phyloP scores from a whole-genome alignment of 2,797 vertebrate genomes.

The Scyliorhinus canicula region DNA sequence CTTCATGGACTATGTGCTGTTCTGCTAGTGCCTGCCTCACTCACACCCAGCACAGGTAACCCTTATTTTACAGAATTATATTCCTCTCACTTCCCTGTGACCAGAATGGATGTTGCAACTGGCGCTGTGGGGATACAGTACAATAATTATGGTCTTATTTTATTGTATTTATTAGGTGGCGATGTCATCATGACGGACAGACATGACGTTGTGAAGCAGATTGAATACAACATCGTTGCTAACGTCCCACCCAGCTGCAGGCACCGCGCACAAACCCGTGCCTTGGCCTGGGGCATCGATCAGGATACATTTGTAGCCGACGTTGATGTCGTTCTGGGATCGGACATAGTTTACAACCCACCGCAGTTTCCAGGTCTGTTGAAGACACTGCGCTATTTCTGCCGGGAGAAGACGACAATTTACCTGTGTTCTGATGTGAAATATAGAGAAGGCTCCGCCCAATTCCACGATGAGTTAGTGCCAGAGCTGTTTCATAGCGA shows the following conservation, averaged over 20 bases:
- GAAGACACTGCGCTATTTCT: not conserved
- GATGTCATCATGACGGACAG: constrained; percentile 23
- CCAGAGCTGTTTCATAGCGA: not conserved
- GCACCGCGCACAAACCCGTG: not conserved
- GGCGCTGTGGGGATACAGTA: not conserved
- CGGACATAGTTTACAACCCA: not conserved
- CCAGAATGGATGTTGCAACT: not conserved
- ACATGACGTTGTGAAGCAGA: not conserved
- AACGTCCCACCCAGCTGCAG: not conserved
- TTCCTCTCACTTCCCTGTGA: not conserved
- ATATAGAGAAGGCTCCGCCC: not conserved
- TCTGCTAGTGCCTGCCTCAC: not conserved
- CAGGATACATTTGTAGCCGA: not conserved
- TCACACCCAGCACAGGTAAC: not conserved
- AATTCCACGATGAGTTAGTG: not conserved
- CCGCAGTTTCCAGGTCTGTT: not conserved
- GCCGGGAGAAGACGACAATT: not conserved
- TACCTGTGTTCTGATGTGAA: constrained; percentile 17
- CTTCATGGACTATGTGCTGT: not conserved
- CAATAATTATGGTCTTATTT: not conserved
- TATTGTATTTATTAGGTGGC: not conserved
- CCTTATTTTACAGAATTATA: not conserved
- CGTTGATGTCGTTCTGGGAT: constrained; percentile 8
- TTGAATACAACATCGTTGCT: not conserved
- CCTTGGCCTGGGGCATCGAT: not conserved